Percentiles rank a stretch among this genome's conserved stretches.
phyloP scores from a whole-genome alignment of 2,113 vertebrate species.

The Bubalus kerabau region DNA sequence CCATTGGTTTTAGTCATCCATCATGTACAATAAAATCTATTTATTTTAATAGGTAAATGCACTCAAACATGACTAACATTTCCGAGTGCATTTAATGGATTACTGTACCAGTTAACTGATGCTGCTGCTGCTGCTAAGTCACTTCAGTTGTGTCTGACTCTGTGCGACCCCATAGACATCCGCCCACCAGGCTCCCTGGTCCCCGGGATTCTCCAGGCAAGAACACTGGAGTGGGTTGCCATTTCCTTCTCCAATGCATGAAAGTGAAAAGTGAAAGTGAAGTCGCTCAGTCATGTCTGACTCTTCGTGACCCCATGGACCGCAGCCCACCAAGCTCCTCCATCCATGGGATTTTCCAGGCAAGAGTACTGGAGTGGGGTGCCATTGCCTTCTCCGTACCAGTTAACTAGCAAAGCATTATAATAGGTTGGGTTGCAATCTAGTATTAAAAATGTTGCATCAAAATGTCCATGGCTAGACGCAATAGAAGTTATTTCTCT shows the following conservation, averaged over 20 bases:
- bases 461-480: background rate
- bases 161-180: fast-evolving
- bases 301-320: fast-evolving
- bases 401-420: background rate
- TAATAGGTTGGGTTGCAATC: background rate
- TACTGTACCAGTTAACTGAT: background rate
- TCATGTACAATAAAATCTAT: background rate
- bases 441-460: background rate
- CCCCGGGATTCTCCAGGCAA: too few species aligned
- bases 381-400: fast-evolving
- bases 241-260: too few species aligned
- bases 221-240: too few species aligned
- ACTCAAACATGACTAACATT: background rate
- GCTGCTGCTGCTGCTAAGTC: too few species aligned
- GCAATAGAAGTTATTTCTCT: background rate
- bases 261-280: too few species aligned
- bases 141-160: too few species aligned
- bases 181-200: too few species aligned
- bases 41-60: background rate
- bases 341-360: too few species aligned
- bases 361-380: too few species aligned
- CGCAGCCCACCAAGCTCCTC: too few species aligned
- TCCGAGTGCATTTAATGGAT: background rate
- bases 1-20: background rate
- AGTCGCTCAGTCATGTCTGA: too few species aligned